Percentiles rank a stretch among this genome's conserved stretches.
Conservation (phyloP, 2,797 vertebrate species). For the Aldrovandia affinis region DNA sequence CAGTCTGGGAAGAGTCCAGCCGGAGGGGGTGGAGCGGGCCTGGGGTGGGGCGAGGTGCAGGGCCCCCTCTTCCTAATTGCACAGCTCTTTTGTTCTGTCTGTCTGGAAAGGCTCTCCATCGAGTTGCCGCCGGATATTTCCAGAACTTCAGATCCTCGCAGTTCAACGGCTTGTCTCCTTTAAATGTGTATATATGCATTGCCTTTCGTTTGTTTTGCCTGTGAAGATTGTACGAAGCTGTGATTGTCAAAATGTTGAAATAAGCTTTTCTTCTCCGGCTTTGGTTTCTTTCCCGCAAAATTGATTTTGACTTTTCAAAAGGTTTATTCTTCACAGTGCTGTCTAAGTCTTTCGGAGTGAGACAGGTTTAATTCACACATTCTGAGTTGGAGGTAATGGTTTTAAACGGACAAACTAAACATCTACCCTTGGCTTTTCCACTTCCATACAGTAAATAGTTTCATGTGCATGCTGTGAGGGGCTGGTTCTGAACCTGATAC, state of each 20-base stretch:
- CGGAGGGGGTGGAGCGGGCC: conserved; percentile 30
- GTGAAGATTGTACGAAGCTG: conserved; percentile 80
- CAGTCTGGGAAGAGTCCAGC: conserved; percentile 24
- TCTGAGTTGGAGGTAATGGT: conserved; percentile 81
- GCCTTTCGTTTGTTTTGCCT: conserved; percentile 78
- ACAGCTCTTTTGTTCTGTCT: conserved; percentile 31
- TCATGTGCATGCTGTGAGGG: conserved; percentile 55
- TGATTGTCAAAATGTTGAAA: conserved; percentile 75
- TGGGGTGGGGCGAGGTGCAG: not conserved
- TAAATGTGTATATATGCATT: conserved; percentile 71
- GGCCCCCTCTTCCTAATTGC: conserved; percentile 32
- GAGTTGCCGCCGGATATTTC: conserved; percentile 27
- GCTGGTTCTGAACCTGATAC: conserved; percentile 52
- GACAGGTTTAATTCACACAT: conserved; percentile 78
- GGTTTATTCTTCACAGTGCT: conserved; percentile 78
- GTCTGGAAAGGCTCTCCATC: conserved; percentile 32
- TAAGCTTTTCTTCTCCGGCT: conserved; percentile 68
- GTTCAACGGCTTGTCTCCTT: conserved; percentile 34
- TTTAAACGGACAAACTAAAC: conserved; percentile 85
- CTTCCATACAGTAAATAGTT: conserved; percentile 76
- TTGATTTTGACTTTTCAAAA: conserved; percentile 84
- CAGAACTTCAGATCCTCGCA: not conserved
- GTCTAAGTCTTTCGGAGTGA: conserved; percentile 74
- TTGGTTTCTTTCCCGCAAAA: conserved; percentile 75
- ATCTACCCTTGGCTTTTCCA: conserved; percentile 75